Base-by-base conservation (phyloP, 2,797 vertebrate genomes). In the Tenualosa thibaudeaui region DNA sequence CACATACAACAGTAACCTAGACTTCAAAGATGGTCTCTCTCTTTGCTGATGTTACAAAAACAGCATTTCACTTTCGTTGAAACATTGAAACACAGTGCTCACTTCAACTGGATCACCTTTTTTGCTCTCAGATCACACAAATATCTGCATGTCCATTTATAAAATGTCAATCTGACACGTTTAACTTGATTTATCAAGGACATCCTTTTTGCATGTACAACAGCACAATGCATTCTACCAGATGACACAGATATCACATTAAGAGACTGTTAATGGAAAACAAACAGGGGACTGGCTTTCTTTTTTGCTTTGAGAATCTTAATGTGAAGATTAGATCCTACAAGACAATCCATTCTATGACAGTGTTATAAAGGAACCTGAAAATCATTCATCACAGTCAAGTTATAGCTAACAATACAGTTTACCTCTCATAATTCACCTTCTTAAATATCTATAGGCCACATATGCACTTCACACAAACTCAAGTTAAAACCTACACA, bases 151-250 rank as follows among this genome's bases (percentile, higher is more conserved):
- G 71, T 78, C 43, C 17, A 78, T 43, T 78, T 46, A 78, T 46
- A 40, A 43, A 78, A 78, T 78, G 71, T 17, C 71, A 78, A 15
- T 46, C 46, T 46, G 37, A 78, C 71, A 78, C 15, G 6, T 78
- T 78, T 78, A 17, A 78, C 71, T 78, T 78, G 71, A 78, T 22
- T 46, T 43, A 46, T 78, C 71, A 78, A 78, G 71, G 71, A 78
- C 71, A 78, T 43, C 50, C 7, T 78, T 78, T 46, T 78, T 78
- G 71, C 71, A 78, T 78, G 71, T 43, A 78, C 40, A 46, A 78
- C 71, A 78, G 71, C 71, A 78, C 71, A 78, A 78, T 78, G 71
- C 71, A 78, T 78, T 46, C 40, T 22, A 78, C 71, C 46, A 78
- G 17, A 78, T 7, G 2, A 46, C 40, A 78, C 71, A 78, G 17